phyloP scores from a whole-genome alignment of 2,888 invertebrate genomes.

The Ormyrus labotus region DNA sequence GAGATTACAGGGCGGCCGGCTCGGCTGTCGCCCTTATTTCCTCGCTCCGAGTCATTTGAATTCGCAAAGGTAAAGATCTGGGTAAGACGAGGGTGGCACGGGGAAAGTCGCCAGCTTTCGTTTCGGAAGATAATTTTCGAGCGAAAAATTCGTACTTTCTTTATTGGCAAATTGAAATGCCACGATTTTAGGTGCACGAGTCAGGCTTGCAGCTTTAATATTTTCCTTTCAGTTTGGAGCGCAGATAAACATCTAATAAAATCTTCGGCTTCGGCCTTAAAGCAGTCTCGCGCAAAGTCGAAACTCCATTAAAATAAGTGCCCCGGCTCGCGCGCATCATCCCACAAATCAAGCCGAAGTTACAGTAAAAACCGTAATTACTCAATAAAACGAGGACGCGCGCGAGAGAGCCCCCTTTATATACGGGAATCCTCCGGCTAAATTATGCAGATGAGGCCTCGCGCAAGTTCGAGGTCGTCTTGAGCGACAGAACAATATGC shows the following conservation, averaged over 20 bases:
- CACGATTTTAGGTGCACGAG: too few relatives aligned
- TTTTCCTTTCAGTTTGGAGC: too few relatives aligned
- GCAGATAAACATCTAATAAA: not conserved
- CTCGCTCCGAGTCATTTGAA: conserved; percentile 70
- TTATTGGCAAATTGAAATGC: too few relatives aligned
- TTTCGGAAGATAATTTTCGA: too few relatives aligned
- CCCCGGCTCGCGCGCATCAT: not conserved
- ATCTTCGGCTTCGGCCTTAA: not conserved
- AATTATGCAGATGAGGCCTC: conserved; percentile 56
- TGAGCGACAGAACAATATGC: conserved; percentile 19
- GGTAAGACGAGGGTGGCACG: too few relatives aligned
- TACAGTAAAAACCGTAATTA: conserved; percentile 49
- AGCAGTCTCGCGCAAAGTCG: not conserved
- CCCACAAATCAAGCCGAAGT: conserved; percentile 45
- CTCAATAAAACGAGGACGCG: conserved; percentile 37
- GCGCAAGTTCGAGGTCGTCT: conserved; percentile 49
- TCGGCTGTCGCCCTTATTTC: conserved; percentile 63
- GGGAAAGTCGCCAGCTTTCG: too few relatives aligned
- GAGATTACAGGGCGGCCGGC: conserved; percentile 70
- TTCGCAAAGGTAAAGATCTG: conserved; percentile 57
- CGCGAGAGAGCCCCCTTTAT: conserved; percentile 18
- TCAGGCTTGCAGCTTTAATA: too few relatives aligned
- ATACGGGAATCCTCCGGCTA: conserved; percentile 26
- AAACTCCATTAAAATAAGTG: not conserved
- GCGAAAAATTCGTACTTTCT: too few relatives aligned